These are phyloP conservation scores for Sphaerophoria taeniata DNA, from an alignment of 2,888 invertebrate species.

Conservation along the genomic window DNA sequence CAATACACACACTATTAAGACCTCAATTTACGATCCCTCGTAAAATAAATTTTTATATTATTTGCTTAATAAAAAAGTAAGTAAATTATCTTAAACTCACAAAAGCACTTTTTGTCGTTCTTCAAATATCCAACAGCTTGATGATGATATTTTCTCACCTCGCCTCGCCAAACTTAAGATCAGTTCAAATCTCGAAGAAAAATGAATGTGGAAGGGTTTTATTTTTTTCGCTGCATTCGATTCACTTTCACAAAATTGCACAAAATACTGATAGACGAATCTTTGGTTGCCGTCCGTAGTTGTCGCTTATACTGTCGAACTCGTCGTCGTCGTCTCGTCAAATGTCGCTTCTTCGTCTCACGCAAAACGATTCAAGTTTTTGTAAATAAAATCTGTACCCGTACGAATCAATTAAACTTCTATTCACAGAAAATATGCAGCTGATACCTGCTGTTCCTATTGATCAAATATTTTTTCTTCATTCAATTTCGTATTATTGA, in stretches of 20 bases:
- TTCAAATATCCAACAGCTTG: conserved; percentile 7
- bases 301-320: no score
- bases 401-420: conserved; percentile 36
- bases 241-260: conserved; percentile 18
- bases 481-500: background rate
- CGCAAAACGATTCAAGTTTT: conserved; percentile 15
- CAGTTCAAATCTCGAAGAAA: background rate
- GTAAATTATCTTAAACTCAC: background rate
- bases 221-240: background rate
- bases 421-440: conserved; percentile 22
- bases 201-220: conserved; percentile 23
- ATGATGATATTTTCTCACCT: conserved; percentile 5
- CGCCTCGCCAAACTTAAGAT: background rate
- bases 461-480: background rate
- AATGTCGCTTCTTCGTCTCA: background rate
- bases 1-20: no score
- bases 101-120: background rate
- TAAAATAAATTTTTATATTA: background rate
- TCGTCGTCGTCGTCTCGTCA: no score
- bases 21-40: background rate
- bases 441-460: conserved; percentile 1
- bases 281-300: no score
- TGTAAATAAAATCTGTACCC: conserved; percentile 18
- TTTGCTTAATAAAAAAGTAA: background rate
- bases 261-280: background rate